Percentiles rank a stretch among this genome's conserved stretches.
Conservation (phyloP, 2,888 invertebrate genomes). For the Hydrotaea cyrtoneurina region DNA sequence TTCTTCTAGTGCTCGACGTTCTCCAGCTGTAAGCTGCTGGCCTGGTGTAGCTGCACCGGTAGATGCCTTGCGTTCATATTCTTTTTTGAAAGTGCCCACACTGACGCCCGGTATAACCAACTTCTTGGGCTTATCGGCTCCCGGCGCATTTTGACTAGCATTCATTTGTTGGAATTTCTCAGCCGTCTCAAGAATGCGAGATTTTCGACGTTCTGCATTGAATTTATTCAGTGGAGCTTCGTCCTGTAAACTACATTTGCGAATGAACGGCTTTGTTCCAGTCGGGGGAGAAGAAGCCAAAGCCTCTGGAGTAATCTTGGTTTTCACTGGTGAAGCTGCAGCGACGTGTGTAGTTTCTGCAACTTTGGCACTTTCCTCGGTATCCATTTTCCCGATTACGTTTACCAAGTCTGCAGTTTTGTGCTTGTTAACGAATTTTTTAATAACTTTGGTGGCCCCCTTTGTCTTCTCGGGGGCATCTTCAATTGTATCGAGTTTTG, state of each 20-base stretch:
- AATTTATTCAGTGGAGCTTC: slow-evolving; percentile 78
- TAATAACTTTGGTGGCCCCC: slow-evolving; percentile 79
- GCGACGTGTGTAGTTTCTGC: slow-evolving; percentile 57
- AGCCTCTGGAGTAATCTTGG: slow-evolving; percentile 30
- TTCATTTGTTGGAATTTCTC: slow-evolving; percentile 85
- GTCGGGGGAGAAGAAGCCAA: slow-evolving; percentile 5
- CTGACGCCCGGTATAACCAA: slow-evolving; percentile 90
- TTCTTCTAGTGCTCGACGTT: slow-evolving; percentile 75
- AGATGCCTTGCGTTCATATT: slow-evolving; percentile 90
- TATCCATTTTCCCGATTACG: slow-evolving; percentile 75
- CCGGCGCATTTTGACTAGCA: slow-evolving; percentile 52
- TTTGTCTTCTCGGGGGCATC: slow-evolving; percentile 77
- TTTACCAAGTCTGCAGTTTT: slow-evolving; percentile 80
- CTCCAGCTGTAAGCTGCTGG: slow-evolving; percentile 78
- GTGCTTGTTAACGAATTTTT: slow-evolving; percentile 80
- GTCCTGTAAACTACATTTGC: slow-evolving; percentile 80
- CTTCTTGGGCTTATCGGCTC: slow-evolving; percentile 86
- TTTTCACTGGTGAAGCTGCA: slow-evolving; percentile 13
- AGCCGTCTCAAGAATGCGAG: slow-evolving; percentile 86
- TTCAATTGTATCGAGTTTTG: slow-evolving; percentile 75
- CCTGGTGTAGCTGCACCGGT: slow-evolving; percentile 81
- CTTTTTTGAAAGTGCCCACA: slow-evolving; percentile 92
- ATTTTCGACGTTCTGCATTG: slow-evolving; percentile 84
- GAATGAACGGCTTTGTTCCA: slow-evolving; percentile 71
- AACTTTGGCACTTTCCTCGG: slow-evolving; percentile 33